Conservation (phyloP, 2,888 invertebrate genomes). For the Nebria brevicollis region DNA sequence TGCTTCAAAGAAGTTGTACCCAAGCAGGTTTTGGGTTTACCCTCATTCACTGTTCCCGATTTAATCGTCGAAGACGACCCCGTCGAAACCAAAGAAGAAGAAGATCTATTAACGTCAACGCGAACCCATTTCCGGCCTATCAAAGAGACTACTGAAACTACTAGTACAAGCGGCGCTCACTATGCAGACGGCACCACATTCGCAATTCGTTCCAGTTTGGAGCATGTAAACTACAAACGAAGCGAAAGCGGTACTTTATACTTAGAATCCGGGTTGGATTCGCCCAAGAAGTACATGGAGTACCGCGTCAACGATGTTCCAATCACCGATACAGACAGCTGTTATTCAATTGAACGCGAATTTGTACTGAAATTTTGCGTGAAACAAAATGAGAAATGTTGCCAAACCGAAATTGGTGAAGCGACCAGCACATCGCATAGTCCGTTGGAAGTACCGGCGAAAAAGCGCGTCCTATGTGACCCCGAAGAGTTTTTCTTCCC, state of each 20-base stretch:
- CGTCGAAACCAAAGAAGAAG: slow-evolving; percentile 62
- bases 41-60: slow-evolving; percentile 45
- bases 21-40: slow-evolving; percentile 50
- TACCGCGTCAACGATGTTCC: slow-evolving; percentile 51
- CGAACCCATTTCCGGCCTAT: slow-evolving; percentile 88
- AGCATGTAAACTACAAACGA: slow-evolving; percentile 72
- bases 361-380: slow-evolving; percentile 77
- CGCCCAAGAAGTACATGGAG: slow-evolving; percentile 66
- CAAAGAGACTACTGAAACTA: slow-evolving; percentile 65
- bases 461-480: slow-evolving; percentile 51
- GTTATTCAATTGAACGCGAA: slow-evolving; percentile 53
- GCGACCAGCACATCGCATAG: slow-evolving; percentile 34
- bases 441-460: slow-evolving; percentile 49
- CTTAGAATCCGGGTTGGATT: slow-evolving; percentile 65
- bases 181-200: slow-evolving; percentile 80
- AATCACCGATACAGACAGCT: background rate
- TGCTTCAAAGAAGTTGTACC: slow-evolving; percentile 71
- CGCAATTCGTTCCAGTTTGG: slow-evolving; percentile 72
- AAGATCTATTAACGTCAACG: slow-evolving; percentile 80
- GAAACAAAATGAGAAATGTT: slow-evolving; percentile 68
- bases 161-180: slow-evolving; percentile 62
- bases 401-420: slow-evolving; percentile 65
- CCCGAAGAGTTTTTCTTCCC: slow-evolving; percentile 56
- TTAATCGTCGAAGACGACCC: slow-evolving; percentile 31
- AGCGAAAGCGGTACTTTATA: slow-evolving; percentile 73